Conservation (phyloP, 2,113 vertebrate genomes). For the Grallaria varia region DNA sequence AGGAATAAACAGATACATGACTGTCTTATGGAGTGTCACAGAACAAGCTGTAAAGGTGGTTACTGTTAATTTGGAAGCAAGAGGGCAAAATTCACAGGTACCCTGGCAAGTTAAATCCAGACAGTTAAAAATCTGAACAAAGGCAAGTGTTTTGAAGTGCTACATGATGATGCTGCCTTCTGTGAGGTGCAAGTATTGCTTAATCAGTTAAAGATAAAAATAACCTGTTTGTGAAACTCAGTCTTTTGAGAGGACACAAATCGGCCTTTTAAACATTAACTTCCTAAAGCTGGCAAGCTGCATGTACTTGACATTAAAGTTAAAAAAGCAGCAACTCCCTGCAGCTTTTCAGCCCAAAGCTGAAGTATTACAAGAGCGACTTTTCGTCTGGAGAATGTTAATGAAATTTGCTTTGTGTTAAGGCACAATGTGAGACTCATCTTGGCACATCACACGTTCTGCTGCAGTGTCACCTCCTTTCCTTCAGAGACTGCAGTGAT, state of each 20-base stretch:
- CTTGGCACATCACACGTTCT: slow-evolving; percentile 9
- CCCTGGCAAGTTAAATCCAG: not conserved
- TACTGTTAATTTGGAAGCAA: not conserved
- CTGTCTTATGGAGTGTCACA: accelerated
- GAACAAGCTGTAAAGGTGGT: not conserved
- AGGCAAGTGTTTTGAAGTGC: not conserved
- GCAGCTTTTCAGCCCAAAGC: slow-evolving; percentile 16
- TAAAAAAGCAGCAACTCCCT: slow-evolving; percentile 7
- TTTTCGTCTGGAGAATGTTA: slow-evolving; percentile 32
- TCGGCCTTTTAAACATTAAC: not conserved
- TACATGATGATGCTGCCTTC: not conserved
- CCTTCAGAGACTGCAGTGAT: not conserved
- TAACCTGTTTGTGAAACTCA: not conserved
- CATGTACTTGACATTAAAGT: not conserved
- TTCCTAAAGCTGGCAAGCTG: not conserved
- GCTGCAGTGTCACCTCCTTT: not conserved
- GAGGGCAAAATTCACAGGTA: not conserved
- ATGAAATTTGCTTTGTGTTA: slow-evolving; percentile 49
- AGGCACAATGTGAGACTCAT: not conserved
- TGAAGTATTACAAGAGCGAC: not conserved
- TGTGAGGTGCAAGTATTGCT: not conserved
- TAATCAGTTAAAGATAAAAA: not conserved
- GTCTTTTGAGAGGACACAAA: not conserved
- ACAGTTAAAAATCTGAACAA: not conserved
- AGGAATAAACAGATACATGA: not conserved